Base-by-base conservation (phyloP, 2,113 vertebrate genomes). In the Rhynchomys soricoides region DNA sequence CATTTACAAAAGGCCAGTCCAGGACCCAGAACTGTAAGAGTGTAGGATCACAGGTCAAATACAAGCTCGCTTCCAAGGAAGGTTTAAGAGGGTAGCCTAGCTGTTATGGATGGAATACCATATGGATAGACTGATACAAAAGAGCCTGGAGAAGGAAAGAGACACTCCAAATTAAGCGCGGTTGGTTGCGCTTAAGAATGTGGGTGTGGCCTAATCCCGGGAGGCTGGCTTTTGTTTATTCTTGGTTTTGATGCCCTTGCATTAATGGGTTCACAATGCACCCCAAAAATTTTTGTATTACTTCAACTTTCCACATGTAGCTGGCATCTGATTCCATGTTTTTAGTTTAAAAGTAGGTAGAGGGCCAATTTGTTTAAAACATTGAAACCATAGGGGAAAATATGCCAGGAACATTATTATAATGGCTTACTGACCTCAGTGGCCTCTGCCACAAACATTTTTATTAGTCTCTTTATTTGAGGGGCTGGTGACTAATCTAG, bases 201-300 rank as follows among this genome's bases (percentile, higher is more conserved):
- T 73, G 26, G 26, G 57, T 64, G 57, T 88, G 59, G 13, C 43
- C 62, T 70, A 93, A 89, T 57, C 40, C 71, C 89, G 16, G 82
- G 52, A 95, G 11, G 31, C 34, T 91, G 52, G 62, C 40, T 91
- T 95, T 82, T 40, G 48, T 71, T 55, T 92, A 74, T 50, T 64
- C 48, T 96, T 59, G 70, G 40, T 92, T 95, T 95, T 92, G 79
- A 92, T 11, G 73, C 59, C 11, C 55, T 82, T 55, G 62, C 22
- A 75, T 85, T 55, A 78, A 78, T 40, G 17, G 29, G 64, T 89
- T 83, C 48, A 52, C 16, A 77, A 94, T 16, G 29, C 64, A 62
- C 17, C 83, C 59, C 88, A 70, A 94, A 95, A 29, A 68, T 15
- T 6, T 4, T 77, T 79, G 13, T 91, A 71, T 12, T 11, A 74